phyloP scores from a whole-genome alignment of 2,888 invertebrate genomes.

The Theristus sp. region DNA sequence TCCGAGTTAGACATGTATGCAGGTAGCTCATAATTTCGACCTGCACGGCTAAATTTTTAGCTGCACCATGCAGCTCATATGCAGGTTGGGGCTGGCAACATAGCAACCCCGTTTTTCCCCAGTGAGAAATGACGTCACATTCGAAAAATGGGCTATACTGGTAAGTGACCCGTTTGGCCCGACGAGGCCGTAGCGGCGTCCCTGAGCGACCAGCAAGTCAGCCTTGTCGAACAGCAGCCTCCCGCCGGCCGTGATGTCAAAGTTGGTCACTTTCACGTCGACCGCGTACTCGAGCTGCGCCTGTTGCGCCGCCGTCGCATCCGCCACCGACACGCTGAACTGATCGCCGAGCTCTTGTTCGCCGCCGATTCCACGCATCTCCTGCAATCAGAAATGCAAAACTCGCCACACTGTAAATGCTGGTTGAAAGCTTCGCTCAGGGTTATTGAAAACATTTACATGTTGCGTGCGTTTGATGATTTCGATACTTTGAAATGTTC shows the following conservation, averaged over 20 bases:
- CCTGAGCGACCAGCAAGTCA: slow-evolving; percentile 70
- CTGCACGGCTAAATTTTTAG: too few species aligned
- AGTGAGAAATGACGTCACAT: too few species aligned
- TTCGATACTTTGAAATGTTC: too few species aligned
- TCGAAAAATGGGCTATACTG: too few species aligned
- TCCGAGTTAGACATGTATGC: too few species aligned
- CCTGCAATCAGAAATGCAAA: background rate
- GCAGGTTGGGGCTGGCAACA: background rate
- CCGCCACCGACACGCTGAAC: slow-evolving; percentile 60
- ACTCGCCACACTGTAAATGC: too few species aligned
- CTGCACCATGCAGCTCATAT: background rate
- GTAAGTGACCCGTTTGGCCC: slow-evolving; percentile 98
- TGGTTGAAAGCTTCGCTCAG: too few species aligned
- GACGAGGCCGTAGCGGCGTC: slow-evolving; percentile 84
- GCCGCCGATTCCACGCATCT: slow-evolving; percentile 20
- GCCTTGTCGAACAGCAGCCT: slow-evolving; percentile 93
- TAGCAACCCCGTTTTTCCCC: background rate
- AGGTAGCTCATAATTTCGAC: too few species aligned
- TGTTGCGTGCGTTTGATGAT: too few species aligned
- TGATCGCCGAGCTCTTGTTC: slow-evolving; percentile 58
- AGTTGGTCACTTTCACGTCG: slow-evolving; percentile 91
- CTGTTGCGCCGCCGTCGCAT: slow-evolving; percentile 9
- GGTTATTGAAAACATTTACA: too few species aligned
- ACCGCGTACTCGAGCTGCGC: slow-evolving; percentile 68
- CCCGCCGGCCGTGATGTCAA: slow-evolving; percentile 89